Conservation (phyloP, 2,797 vertebrate genomes). For the Clarias fuscus region DNA sequence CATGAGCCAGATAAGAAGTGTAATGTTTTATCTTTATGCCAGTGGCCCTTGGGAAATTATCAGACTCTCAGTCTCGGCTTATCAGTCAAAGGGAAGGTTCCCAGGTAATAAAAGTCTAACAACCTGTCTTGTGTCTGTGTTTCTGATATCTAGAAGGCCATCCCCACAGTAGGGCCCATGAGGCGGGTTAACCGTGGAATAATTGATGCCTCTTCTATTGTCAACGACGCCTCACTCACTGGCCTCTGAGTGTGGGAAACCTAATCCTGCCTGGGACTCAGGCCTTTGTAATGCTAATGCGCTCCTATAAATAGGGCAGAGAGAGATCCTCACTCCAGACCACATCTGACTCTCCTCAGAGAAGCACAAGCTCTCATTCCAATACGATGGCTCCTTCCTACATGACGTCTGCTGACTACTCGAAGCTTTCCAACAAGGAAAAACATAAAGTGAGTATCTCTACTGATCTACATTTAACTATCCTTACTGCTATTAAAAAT, state of each 20-base stretch:
- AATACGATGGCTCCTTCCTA: constrained; percentile 49
- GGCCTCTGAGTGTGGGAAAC: constrained; percentile 83
- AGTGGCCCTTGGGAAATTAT: constrained; percentile 47
- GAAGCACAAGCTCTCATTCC: constrained; percentile 51
- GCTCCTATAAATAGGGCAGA: constrained; percentile 74
- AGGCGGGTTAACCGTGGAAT: constrained; percentile 76
- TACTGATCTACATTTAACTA: not conserved
- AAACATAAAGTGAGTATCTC: constrained; percentile 68
- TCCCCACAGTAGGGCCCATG: constrained; percentile 56
- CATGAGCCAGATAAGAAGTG: constrained; percentile 44
- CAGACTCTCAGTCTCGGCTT: constrained; percentile 40
- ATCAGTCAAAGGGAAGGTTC: constrained; percentile 59
- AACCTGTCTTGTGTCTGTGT: constrained; percentile 60
- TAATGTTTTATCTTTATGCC: constrained; percentile 46
- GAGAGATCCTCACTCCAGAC: constrained; percentile 50
- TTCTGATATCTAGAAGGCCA: constrained; percentile 49
- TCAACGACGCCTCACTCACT: constrained; percentile 65
- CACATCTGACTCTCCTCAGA: constrained; percentile 59
- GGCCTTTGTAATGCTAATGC: constrained; percentile 70
- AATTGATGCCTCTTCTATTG: constrained; percentile 71
- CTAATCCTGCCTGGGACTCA: constrained; percentile 67
- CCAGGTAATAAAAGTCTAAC: constrained; percentile 69
- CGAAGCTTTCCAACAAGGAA: constrained; percentile 62
- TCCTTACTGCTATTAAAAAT: not conserved
- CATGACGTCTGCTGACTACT: constrained; percentile 52